Base-by-base conservation (phyloP, 1,140 invertebrate species). In the Elymnias hypermnestra region DNA sequence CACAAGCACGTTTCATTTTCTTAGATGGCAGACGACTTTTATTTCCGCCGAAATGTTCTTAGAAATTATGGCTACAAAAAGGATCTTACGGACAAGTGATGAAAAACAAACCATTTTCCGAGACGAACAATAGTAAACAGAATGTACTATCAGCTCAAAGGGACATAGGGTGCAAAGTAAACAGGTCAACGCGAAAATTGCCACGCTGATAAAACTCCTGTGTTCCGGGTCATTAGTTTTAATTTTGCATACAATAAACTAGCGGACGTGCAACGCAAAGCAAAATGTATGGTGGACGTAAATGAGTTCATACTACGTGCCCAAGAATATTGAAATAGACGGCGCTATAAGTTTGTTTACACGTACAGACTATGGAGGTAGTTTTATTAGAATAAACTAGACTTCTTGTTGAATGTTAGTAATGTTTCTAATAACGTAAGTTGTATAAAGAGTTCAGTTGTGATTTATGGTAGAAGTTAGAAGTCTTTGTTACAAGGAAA, bases 251-350 rank as follows among this genome's bases (percentile, higher is more conserved):
- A 59, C 53, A 57, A 54, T 56, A 51, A 57, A 54, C 25, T 48
- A 51, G 54, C 51, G 58, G 52, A 59, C 45, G 39, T 49, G 42
- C 58, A 69, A 42, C 36, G 48, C 57, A 72, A 77, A 81, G 60
- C 57, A 67, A 58, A 73, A 81, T 54, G 62, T 75, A 77, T 66
- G 54, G 65, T 48, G 38, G 61, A 67, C 62, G 63, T 63, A 77
- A 77, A 81, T 76, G 69, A 67, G 47, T 64, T 64, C 42, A 42
- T 43, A 53, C 44, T 51, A 54, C 48, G 44, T 47, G 47, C 41
- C 48, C 49, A 52, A 61, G 51, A 52, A 60, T 60, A 64, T 64
- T 64, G 62, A 61, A 64, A 64, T 36, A 57, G 47, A 64, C 51
- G 57, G 47, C 44, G 36, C 38, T 39, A 40, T 51, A 51, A 51